Conservation (phyloP, 2,797 vertebrate genomes). For the Molothrus ater region DNA sequence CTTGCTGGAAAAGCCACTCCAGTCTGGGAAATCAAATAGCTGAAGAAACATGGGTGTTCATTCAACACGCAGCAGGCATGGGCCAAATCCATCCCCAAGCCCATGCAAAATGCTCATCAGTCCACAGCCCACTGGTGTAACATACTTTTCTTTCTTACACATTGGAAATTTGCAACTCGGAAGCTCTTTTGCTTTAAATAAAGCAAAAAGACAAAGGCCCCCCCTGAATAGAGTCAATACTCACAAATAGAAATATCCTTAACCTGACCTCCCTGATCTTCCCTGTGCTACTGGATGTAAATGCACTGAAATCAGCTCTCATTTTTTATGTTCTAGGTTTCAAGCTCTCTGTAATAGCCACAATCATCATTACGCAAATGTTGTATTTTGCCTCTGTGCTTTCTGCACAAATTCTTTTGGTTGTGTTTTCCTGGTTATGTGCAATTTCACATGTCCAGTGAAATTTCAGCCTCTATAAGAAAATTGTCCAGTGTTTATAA, state of each 20-base stretch:
- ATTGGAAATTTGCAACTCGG: background rate
- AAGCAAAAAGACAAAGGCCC: background rate
- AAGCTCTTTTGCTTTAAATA: background rate
- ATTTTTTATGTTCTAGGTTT: constrained; percentile 4
- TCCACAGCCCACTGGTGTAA: background rate
- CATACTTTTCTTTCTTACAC: background rate
- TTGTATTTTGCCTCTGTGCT: background rate
- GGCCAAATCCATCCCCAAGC: background rate
- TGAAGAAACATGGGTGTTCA: background rate
- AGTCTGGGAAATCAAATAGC: background rate
- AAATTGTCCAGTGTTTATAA: background rate
- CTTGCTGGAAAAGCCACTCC: background rate
- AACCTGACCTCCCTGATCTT: background rate
- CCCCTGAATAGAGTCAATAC: background rate
- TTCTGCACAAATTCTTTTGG: background rate
- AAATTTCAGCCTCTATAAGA: background rate
- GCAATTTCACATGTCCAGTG: background rate
- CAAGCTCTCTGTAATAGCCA: background rate
- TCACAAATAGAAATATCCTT: background rate
- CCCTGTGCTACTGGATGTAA: background rate
- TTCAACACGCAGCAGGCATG: background rate
- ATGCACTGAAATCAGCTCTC: background rate
- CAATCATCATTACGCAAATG: background rate
- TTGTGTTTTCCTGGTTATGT: background rate
- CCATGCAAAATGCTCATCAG: background rate